phyloP scores from a whole-genome alignment of 2,888 invertebrate genomes.

The Drosophila melanosoma region DNA sequence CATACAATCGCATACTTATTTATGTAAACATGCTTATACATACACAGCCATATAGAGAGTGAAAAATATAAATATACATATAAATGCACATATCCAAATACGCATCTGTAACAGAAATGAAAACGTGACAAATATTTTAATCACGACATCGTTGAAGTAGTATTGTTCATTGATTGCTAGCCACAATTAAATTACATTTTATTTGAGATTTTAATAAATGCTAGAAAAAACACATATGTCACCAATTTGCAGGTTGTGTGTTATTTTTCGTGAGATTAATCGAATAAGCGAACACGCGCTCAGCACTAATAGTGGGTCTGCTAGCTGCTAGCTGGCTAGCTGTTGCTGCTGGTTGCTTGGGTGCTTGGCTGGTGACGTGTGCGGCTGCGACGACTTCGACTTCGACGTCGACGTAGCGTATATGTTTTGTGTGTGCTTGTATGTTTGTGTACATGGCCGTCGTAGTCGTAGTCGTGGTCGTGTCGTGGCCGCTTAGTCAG shows the following conservation, averaged over 20 bases:
- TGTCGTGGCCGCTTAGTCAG: constrained; percentile 71
- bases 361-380: constrained; percentile 59
- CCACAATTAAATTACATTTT: neutral
- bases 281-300: constrained; percentile 30
- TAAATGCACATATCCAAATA: neutral
- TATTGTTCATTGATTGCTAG: neutral
- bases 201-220: too few relatives aligned
- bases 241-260: neutral
- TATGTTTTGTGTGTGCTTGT: neutral
- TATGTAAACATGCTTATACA: neutral
- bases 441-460: constrained; percentile 21
- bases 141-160: constrained; percentile 4
- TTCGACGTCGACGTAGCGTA: constrained; percentile 39
- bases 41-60: neutral
- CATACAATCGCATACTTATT: constrained; percentile 12
- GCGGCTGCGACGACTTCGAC: constrained; percentile 50
- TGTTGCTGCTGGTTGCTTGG: constrained; percentile 10
- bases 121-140: constrained; percentile 15
- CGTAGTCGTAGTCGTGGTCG: constrained; percentile 47
- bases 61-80: constrained; percentile 1
- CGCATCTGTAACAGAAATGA: constrained; percentile 19
- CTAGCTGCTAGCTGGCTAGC: constrained; percentile 5
- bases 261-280: constrained; percentile 23
- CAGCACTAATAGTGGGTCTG: constrained; percentile 34
- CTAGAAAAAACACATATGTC: neutral